These are phyloP conservation scores for Tauraco erythrolophus DNA, from an alignment of 2,113 vertebrate genomes.

Conservation along the genomic window DNA sequence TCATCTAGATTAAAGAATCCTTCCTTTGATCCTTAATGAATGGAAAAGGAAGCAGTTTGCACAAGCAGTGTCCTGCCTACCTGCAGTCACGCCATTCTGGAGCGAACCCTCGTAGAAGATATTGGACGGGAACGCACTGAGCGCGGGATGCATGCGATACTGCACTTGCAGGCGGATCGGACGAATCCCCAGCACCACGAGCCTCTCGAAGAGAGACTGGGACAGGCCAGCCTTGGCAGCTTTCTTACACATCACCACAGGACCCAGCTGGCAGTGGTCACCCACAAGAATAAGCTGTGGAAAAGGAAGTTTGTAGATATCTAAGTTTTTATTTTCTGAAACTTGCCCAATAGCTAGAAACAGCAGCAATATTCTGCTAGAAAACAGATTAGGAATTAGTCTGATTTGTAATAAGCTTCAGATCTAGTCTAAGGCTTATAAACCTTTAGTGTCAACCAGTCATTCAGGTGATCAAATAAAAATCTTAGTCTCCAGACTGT, in stretches of 20 bases:
- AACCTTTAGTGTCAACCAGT: background rate
- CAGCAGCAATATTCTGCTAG: accelerated
- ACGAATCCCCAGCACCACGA: slow-evolving; percentile 97
- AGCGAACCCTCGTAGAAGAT: slow-evolving; percentile 98
- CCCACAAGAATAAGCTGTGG: slow-evolving; percentile 94
- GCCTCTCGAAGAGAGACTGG: slow-evolving; percentile 92
- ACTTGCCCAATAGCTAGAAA: accelerated
- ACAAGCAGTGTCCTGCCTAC: slow-evolving; percentile 52
- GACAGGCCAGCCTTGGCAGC: slow-evolving; percentile 96
- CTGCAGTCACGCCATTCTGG: slow-evolving; percentile 96
- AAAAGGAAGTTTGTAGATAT: accelerated
- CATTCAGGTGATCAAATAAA: background rate
- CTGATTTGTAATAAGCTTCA: too few species aligned
- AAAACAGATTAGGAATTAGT: too few species aligned
- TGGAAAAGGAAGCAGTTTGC: background rate
- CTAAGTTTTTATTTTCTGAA: background rate
- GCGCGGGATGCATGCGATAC: slow-evolving; percentile 97
- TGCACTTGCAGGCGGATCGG: slow-evolving; percentile 98
- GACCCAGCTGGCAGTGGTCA: slow-evolving; percentile 97
- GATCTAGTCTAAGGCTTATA: too few species aligned
- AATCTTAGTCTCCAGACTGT: background rate
- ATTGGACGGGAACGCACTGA: slow-evolving; percentile 98
- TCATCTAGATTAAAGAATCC: background rate
- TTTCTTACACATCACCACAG: slow-evolving; percentile 99
- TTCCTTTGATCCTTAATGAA: background rate